Evolutionary conservation across 2,797 vertebrate genomes (phyloP).

Genomic region (Catharus ustulatus): DNA sequence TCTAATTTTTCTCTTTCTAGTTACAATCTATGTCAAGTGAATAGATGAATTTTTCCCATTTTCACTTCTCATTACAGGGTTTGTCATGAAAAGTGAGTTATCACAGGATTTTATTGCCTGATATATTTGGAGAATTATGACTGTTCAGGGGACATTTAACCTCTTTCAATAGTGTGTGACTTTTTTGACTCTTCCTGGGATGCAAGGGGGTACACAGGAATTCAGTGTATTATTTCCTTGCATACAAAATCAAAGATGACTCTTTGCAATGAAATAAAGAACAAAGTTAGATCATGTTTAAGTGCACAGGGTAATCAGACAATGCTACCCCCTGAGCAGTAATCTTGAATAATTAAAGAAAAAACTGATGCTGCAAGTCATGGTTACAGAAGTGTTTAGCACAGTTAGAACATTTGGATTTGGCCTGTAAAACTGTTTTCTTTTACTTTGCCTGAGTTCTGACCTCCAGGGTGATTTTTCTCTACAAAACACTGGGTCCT

Average conservation of each 20-base stretch:
- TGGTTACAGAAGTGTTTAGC: not conserved
- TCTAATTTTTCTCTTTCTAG: conserved; percentile 35
- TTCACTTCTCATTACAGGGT: conserved; percentile 79
- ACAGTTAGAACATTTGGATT: not conserved
- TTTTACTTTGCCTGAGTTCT: not conserved
- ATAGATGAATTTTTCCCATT: conserved; percentile 75
- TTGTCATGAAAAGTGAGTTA: conserved; percentile 80
- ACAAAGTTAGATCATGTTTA: not conserved
- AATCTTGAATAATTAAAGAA: not conserved
- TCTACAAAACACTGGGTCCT: not conserved
- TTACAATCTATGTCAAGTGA: conserved; percentile 68
- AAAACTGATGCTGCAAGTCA: not conserved
- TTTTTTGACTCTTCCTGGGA: conserved; percentile 51
- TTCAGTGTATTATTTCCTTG: conserved; percentile 11
- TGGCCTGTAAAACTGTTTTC: not conserved
- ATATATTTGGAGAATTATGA: conserved; percentile 76
- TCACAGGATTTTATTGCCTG: conserved; percentile 68
- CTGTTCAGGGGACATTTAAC: conserved; percentile 70
- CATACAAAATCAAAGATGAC: conserved; percentile 11
- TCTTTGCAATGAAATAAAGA: not conserved
- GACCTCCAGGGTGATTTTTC: not conserved
- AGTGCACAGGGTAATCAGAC: not conserved
- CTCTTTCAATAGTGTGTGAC: conserved; percentile 60
- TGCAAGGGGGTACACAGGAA: not conserved
- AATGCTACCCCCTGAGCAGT: not conserved